Percentiles rank a stretch among this genome's conserved stretches.
These are phyloP conservation scores for Megaceryle alcyon DNA, from an alignment of 2,797 vertebrate species.

Conservation along the genomic window DNA sequence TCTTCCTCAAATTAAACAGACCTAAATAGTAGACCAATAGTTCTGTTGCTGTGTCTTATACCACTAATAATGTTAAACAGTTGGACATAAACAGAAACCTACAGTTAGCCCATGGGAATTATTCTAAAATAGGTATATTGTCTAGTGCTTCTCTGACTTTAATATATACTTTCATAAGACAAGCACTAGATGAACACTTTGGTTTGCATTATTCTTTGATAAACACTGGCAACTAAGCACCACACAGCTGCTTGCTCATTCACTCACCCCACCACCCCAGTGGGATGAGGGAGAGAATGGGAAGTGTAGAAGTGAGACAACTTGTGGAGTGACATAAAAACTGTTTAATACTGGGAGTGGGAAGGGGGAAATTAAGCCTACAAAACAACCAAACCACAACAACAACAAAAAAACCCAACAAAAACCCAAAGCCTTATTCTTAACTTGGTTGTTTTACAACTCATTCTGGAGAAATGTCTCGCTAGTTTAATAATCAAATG, in stretches of 20 bases:
- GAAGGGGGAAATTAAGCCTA: not conserved
- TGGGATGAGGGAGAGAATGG: not conserved
- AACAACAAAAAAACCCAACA: not conserved
- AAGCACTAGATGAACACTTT: not conserved
- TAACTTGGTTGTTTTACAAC: not conserved
- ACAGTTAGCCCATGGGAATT: not conserved
- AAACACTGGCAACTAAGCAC: not conserved
- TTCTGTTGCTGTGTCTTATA: not conserved
- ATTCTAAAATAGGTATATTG: not conserved
- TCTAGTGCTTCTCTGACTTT: not conserved
- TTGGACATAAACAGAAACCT: not conserved
- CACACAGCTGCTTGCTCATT: not conserved
- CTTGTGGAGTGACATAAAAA: not conserved
- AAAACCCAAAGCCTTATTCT: not conserved
- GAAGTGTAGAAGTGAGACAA: not conserved
- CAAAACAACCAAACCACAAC: not conserved
- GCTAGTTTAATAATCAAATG: not conserved
- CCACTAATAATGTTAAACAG: not conserved
- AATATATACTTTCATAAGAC: not conserved
- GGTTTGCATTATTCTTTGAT: not conserved
- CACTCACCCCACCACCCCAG: fast-evolving
- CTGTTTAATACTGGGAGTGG: not conserved
- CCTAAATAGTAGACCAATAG: too few species aligned
- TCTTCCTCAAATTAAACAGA: too few species aligned
- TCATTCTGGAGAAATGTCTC: not conserved